These are phyloP conservation scores for Taenioides sp. DNA, from an alignment of 2,797 vertebrate species.

Conservation along the genomic window DNA sequence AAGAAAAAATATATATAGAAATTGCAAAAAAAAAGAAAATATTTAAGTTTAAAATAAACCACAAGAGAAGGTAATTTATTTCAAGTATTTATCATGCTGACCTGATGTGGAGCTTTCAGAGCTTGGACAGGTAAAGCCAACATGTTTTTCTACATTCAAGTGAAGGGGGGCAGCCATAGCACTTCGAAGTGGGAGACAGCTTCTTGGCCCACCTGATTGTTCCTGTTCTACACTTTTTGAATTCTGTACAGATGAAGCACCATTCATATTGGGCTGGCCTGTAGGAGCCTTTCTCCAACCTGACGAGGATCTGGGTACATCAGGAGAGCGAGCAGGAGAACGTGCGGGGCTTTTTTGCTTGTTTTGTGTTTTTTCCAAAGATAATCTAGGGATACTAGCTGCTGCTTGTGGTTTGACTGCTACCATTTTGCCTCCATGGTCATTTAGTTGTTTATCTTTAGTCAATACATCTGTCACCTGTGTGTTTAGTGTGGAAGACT, in stretches of 20 bases:
- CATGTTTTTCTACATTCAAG: slow-evolving; percentile 56
- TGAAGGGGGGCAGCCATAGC: slow-evolving; percentile 12
- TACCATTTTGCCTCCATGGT: slow-evolving; percentile 31
- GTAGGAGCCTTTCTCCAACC: slow-evolving; percentile 35
- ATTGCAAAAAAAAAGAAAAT: neutral
- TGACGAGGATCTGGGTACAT: slow-evolving; percentile 34
- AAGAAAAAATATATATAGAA: slow-evolving; percentile 6
- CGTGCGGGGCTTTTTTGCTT: slow-evolving; percentile 18
- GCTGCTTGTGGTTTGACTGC: slow-evolving; percentile 33
- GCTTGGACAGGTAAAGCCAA: slow-evolving; percentile 56
- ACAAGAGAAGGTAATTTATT: neutral
- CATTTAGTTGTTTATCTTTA: slow-evolving; percentile 13
- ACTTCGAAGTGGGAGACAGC: slow-evolving; percentile 20
- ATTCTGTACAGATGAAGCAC: slow-evolving; percentile 32
- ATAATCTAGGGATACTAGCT: slow-evolving; percentile 13
- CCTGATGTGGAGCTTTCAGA: slow-evolving; percentile 55
- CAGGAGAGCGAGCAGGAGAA: slow-evolving; percentile 11
- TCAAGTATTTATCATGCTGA: slow-evolving; percentile 52
- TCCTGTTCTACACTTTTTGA: slow-evolving; percentile 31
- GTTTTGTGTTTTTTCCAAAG: slow-evolving; percentile 21
- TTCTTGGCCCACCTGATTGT: slow-evolving; percentile 25
- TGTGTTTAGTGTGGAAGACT: slow-evolving; percentile 25
- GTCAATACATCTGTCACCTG: slow-evolving; percentile 18
- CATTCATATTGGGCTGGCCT: slow-evolving; percentile 25
- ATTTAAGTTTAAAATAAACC: neutral